These are phyloP conservation scores for Clarias fuscus DNA, from an alignment of 2,797 vertebrate genomes.

Conservation along the genomic window DNA sequence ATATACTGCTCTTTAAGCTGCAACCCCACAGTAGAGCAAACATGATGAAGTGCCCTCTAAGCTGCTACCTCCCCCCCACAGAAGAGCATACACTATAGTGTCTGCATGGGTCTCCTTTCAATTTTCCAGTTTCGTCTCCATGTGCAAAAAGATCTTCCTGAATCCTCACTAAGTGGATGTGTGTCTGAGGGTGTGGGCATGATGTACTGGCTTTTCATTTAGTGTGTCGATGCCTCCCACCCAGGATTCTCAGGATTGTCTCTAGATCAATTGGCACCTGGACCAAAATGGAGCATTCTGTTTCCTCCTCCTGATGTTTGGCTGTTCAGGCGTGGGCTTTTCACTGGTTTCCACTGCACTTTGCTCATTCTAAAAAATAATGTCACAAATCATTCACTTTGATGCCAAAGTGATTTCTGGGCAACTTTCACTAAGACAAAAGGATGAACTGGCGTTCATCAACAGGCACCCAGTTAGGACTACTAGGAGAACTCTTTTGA, in stretches of 20 bases:
- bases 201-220: neutral
- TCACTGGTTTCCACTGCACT: conserved; percentile 6
- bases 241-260: neutral
- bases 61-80: neutral
- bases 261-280: neutral
- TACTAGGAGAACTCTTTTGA: too few relatives aligned
- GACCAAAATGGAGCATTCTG: neutral
- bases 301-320: too few relatives aligned
- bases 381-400: too few relatives aligned
- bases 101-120: neutral
- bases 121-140: neutral
- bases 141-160: neutral
- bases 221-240: neutral
- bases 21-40: neutral
- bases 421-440: too few relatives aligned
- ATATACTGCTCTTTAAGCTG: too few relatives aligned
- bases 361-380: too few relatives aligned
- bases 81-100: neutral
- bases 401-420: too few relatives aligned
- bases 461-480: too few relatives aligned
- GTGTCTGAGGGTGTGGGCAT: neutral
- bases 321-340: neutral
- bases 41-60: neutral
- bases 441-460: too few relatives aligned
- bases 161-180: neutral